Evolutionary conservation across 2,113 vertebrate species (phyloP).

Genomic region (Rhynchomys soricoides): DNA sequence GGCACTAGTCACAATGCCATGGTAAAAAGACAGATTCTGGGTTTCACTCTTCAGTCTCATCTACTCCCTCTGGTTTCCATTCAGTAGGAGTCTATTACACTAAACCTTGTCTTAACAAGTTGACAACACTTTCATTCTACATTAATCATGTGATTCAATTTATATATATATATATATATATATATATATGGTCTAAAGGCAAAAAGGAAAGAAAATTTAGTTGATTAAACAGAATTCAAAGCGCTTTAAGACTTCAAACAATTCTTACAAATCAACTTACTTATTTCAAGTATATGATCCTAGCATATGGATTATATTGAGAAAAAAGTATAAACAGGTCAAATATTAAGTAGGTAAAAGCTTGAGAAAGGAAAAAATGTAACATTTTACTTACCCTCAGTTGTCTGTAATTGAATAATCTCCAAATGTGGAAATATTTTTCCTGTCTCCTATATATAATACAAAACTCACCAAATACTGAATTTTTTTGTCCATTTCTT

Average conservation of each 20-base stretch:
- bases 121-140: conserved; percentile 30
- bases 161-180: background rate
- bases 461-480: conserved; percentile 54
- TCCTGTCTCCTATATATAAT: background rate
- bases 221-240: conserved; percentile 70
- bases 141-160: conserved; percentile 60
- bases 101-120: background rate
- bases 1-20: background rate
- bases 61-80: background rate
- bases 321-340: conserved; percentile 50
- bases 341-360: conserved; percentile 60
- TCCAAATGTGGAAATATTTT: conserved; percentile 53
- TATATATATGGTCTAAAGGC: background rate
- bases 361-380: conserved; percentile 53
- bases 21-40: background rate
- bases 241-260: conserved; percentile 71
- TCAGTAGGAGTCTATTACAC: background rate
- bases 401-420: conserved; percentile 57
- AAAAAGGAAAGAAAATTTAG: conserved; percentile 34
- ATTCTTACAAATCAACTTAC: conserved; percentile 64
- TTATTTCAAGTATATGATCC: conserved; percentile 65
- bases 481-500: conserved; percentile 10
- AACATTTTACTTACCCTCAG: conserved; percentile 13
- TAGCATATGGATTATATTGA: conserved; percentile 70
- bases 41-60: conserved; percentile 3